Conservation (phyloP, 1,140 invertebrate genomes). For the Heliconius himera region DNA sequence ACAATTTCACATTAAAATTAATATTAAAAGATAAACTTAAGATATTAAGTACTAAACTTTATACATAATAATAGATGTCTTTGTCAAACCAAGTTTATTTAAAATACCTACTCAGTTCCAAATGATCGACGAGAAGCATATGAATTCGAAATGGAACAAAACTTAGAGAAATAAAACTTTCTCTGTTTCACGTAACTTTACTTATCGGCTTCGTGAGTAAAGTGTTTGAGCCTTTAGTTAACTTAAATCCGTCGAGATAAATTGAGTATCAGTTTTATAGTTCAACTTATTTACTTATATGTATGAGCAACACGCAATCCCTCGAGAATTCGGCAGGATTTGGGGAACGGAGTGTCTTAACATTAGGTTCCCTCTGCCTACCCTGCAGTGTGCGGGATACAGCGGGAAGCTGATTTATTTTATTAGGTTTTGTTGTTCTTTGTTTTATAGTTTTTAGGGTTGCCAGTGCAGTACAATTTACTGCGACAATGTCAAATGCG, state of each 20-base stretch:
- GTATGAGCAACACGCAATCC: too few relatives aligned
- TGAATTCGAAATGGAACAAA: conserved; percentile 38
- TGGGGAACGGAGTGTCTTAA: too few relatives aligned
- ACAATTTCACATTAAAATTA: background rate
- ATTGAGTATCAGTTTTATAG: conserved; percentile 22
- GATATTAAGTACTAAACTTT: background rate
- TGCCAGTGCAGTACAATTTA: too few relatives aligned
- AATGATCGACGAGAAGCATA: conserved; percentile 22
- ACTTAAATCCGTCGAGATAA: conserved; percentile 21
- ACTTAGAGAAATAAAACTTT: conserved; percentile 39
- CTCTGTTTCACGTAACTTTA: conserved; percentile 33
- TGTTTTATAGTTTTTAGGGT: too few relatives aligned
- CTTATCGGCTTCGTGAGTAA: conserved; percentile 31
- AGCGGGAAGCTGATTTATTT: too few relatives aligned
- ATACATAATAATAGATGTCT: background rate
- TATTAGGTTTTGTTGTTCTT: too few relatives aligned
- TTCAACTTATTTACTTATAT: background rate
- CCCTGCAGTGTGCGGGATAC: too few relatives aligned
- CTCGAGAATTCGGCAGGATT: too few relatives aligned
- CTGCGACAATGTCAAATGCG: too few relatives aligned
- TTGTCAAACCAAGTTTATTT: conserved; percentile 20
- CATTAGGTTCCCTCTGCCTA: too few relatives aligned
- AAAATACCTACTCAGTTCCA: conserved; percentile 20
- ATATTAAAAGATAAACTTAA: background rate
- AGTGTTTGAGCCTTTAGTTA: conserved; percentile 29